Percentiles rank a stretch among this genome's conserved stretches.
phyloP scores from a whole-genome alignment of 2,113 vertebrate species.

The Salvelinus sp. region DNA sequence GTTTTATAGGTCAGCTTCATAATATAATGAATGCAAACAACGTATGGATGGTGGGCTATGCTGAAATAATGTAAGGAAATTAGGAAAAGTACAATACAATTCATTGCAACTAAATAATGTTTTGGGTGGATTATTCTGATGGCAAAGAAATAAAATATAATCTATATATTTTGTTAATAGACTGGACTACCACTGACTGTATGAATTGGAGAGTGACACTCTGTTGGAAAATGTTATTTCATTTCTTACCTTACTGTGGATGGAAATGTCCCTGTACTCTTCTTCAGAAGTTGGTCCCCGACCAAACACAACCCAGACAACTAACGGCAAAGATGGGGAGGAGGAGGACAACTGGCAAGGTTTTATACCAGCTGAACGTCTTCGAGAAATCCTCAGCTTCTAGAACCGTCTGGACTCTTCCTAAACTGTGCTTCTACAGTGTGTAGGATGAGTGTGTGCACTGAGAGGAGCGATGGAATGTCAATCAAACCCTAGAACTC shows the following conservation, averaged over 20 bases:
- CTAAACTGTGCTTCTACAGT: background rate
- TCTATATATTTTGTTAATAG: too few relatives aligned
- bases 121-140: too few relatives aligned
- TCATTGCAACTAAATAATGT: background rate
- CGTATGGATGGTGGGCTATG: background rate
- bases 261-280: background rate
- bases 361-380: conserved; percentile 48
- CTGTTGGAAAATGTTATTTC: background rate
- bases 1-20: too few relatives aligned
- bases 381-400: conserved; percentile 67
- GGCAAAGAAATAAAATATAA: background rate
- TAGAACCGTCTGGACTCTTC: conserved; percentile 73
- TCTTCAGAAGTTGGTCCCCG: background rate
- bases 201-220: too few relatives aligned
- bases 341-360: accelerated
- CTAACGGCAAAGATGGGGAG: background rate
- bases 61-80: background rate
- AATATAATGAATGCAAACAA: too few relatives aligned
- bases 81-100: too few relatives aligned
- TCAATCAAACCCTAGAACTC: conserved; percentile 36
- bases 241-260: conserved; percentile 52
- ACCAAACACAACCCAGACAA: background rate
- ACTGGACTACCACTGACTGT: too few relatives aligned
- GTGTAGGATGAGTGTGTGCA: background rate
- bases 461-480: conserved; percentile 27